A percentile compares a stretch with the other conserved stretches of the same genome.
phyloP scores from a whole-genome alignment of 1,140 invertebrate species.

The Heliconius hewitsoni region DNA sequence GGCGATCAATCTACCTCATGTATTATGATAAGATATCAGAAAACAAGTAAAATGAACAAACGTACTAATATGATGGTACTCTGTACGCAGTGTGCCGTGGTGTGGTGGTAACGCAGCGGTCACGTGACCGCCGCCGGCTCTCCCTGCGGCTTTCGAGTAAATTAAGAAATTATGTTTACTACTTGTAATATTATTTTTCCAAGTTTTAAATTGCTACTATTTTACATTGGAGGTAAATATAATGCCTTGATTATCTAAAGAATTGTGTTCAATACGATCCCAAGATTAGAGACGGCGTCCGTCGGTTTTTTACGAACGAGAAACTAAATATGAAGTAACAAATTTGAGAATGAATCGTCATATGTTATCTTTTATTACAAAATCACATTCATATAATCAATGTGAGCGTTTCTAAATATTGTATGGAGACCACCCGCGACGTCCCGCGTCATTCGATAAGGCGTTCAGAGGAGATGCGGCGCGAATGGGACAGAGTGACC shows the following conservation, averaged over 20 bases:
- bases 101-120: neutral
- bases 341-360: neutral
- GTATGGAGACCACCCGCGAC: constrained; percentile 33
- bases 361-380: constrained; percentile 31
- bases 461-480: constrained; percentile 24
- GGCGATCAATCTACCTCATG: too few relatives aligned
- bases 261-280: neutral
- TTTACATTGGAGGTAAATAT: neutral
- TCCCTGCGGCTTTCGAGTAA: neutral
- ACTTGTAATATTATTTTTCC: neutral
- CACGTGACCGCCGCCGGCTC: neutral
- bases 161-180: neutral
- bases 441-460: constrained; percentile 16
- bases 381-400: constrained; percentile 24
- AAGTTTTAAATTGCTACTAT: neutral
- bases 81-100: neutral
- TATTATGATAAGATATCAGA: neutral
- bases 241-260: neutral
- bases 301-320: neutral
- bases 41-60: neutral
- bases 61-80: neutral
- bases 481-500: constrained; percentile 31
- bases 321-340: neutral
- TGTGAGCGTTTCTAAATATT: constrained; percentile 3
- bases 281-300: neutral